Conservation (phyloP, 2,797 vertebrate species). For the Fratercula arctica region DNA sequence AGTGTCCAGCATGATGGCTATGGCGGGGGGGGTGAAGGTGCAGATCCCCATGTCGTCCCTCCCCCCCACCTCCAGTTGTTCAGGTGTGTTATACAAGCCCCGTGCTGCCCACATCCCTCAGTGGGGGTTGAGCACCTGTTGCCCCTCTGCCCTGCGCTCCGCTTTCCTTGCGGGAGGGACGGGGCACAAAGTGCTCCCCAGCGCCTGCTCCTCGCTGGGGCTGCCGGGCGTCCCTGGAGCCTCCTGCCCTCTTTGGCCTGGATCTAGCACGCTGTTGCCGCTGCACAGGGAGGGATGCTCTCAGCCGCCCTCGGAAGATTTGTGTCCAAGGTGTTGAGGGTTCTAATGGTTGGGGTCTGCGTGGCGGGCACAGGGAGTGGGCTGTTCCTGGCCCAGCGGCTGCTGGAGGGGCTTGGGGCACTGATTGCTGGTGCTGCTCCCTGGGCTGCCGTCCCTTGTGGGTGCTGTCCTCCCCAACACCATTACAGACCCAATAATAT, state of each 20-base stretch:
- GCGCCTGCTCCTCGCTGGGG: background rate
- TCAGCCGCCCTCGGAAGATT: rapidly evolving
- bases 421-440: rapidly evolving
- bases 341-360: background rate
- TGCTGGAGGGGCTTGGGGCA: background rate
- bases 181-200: background rate
- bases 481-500: rapidly evolving
- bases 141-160: no score
- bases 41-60: background rate
- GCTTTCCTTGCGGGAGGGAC: background rate
- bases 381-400: background rate
- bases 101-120: rapidly evolving
- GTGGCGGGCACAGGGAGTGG: rapidly evolving
- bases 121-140: background rate
- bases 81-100: background rate
- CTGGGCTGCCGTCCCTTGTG: rapidly evolving
- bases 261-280: rapidly evolving
- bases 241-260: background rate
- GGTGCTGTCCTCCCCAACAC: rapidly evolving
- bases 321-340: background rate
- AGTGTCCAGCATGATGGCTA: no score
- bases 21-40: background rate
- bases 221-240: background rate
- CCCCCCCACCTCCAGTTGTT: background rate
- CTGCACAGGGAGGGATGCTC: no score